These are phyloP conservation scores for Enteromius treurensis DNA, from an alignment of 2,797 vertebrate species.

Conservation along the genomic window DNA sequence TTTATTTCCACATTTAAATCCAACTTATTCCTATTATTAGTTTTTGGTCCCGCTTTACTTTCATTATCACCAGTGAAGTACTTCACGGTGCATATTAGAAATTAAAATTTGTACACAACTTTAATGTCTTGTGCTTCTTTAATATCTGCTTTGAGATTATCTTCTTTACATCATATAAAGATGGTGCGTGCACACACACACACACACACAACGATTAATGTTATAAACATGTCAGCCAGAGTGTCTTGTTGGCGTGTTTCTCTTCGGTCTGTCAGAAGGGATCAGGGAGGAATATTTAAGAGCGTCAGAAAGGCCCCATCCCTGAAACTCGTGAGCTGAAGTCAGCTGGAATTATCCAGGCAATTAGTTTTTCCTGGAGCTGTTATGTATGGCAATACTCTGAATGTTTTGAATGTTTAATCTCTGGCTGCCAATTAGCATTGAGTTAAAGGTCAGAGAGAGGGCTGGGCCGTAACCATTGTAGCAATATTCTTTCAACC, in stretches of 20 bases:
- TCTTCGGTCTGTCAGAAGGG: constrained; percentile 22
- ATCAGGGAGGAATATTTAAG: constrained; percentile 21
- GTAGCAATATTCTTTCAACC: constrained; percentile 23
- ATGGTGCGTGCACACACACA: neutral
- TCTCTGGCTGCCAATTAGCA: constrained; percentile 34
- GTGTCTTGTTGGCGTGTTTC: neutral
- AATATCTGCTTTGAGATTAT: constrained; percentile 12
- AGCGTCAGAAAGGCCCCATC: constrained; percentile 12
- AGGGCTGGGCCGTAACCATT: constrained; percentile 3
- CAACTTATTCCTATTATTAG: neutral
- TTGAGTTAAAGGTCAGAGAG: constrained; percentile 36
- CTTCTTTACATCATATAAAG: neutral
- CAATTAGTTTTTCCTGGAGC: constrained; percentile 37
- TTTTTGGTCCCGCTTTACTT: neutral
- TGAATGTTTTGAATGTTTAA: constrained; percentile 33
- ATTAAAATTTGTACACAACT: neutral
- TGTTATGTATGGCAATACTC: constrained; percentile 42
- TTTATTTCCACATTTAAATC: neutral
- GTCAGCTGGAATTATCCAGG: constrained; percentile 38
- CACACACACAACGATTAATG: neutral
- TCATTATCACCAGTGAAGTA: neutral
- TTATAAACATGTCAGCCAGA: constrained; percentile 16
- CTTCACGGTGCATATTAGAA: neutral
- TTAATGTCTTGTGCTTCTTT: neutral
- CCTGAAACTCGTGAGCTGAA: neutral